These are phyloP conservation scores for Cephus spinipes DNA, from an alignment of 2,888 invertebrate species.

Conservation along the genomic window DNA sequence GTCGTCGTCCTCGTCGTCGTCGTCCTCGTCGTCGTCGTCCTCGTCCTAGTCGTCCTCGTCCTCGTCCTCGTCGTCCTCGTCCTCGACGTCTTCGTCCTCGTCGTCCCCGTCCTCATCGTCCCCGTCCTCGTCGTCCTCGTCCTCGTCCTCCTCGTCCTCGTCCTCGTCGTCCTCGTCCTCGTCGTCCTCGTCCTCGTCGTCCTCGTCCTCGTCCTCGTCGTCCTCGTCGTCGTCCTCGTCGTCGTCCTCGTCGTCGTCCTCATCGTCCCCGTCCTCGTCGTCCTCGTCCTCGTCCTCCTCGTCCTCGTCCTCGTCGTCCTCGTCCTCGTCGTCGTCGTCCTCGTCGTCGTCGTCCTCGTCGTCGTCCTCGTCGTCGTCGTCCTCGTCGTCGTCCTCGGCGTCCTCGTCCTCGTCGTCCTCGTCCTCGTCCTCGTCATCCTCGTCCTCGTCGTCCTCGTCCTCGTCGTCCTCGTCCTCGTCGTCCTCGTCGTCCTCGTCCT, in stretches of 20 bases:
- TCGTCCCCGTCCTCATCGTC: too few species aligned
- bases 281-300: neutral
- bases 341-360: neutral
- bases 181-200: constrained; percentile 1
- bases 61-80: neutral
- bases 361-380: constrained; percentile 1
- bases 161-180: constrained; percentile 11
- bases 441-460: too few species aligned
- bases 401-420: too few species aligned
- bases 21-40: too few species aligned
- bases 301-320: constrained; percentile 1
- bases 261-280: too few species aligned
- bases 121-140: too few species aligned
- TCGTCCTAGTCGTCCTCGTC: too few species aligned
- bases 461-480: neutral
- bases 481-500: neutral
- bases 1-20: too few species aligned
- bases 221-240: constrained; percentile 11
- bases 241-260: constrained; percentile 10
- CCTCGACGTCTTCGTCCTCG: too few species aligned
- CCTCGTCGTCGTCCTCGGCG: too few species aligned
- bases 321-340: neutral
- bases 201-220: constrained; percentile 16
- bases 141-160: constrained; percentile 3
- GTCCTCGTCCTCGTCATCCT: too few species aligned